Evolutionary conservation across 2,797 vertebrate species (phyloP), one percentile per base, ranked within the genome.

Genomic region (Pseudomugil tenellus): DNA sequence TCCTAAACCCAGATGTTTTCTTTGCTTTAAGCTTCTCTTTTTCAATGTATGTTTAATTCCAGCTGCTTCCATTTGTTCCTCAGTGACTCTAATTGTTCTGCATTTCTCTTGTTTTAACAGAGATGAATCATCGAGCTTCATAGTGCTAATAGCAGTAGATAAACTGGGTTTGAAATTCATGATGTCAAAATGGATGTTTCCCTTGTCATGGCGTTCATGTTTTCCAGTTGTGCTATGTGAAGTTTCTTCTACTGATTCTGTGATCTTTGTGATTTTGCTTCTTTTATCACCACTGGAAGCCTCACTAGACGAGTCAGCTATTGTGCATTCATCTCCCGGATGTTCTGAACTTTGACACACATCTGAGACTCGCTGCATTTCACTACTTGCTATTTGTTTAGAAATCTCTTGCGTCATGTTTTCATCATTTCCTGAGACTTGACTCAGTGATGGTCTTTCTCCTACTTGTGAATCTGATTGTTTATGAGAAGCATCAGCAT

Each of bases 71-170:
- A 11, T 19, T 39, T 58, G 21, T 41, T 11, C 23, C 19, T 29
- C 11, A 41, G 25, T 17, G 14, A 28, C 31, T 61, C 19, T 0
- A n/a, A 34, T 46, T 16, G 1, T 6, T 32, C 4, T 23, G 0
- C 3, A 28, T 29, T 31, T 35, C 23, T 58, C 12, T 13, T 58
- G 1, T 14, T 23, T 32, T 35, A 7, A 4, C 17, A 35, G 14
- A 58, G 3, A 19, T 12, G 43, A 13, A 2, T n/a, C 34, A 23
- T 6, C 19, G 35, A 48, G n/a, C 1, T 2, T 29, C 17, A 53
- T 35, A 12, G 0, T 9, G 37, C 37, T 0, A 25, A 63, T 0
- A 5, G 4, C 0, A 1, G 37, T 1, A 13, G 31, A 3, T n/a
- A 63, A 54, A 39, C 0, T 9, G 23, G 6, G 3, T 0, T 2